Percentiles rank a stretch among this genome's conserved stretches.
phyloP scores from a whole-genome alignment of 2,113 vertebrate genomes.

The Microcebus ravelobensis region DNA sequence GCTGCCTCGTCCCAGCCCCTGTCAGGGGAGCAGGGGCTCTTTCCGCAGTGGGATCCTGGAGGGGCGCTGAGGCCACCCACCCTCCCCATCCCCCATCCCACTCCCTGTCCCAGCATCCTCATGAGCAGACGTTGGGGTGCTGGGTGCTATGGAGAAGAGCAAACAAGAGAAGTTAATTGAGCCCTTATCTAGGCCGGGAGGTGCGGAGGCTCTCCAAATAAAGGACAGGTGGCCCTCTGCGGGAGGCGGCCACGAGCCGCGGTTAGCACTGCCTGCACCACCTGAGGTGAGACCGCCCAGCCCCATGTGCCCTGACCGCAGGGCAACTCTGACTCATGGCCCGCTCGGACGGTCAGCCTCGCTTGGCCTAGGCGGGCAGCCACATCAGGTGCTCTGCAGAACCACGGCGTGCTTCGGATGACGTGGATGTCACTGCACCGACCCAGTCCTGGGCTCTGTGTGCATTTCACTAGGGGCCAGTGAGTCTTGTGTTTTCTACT shows the following conservation, averaged over 20 bases:
- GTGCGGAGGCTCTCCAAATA: constrained; percentile 64
- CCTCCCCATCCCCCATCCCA: background rate
- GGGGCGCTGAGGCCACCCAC: background rate
- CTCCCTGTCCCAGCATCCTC: background rate
- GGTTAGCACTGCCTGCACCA: background rate
- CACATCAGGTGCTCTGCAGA: constrained; percentile 29
- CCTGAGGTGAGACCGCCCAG: background rate
- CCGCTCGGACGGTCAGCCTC: background rate
- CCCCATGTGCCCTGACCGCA: background rate
- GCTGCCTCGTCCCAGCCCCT: background rate
- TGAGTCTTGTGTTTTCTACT: background rate
- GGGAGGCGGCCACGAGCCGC: background rate
- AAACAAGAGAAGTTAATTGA: constrained; percentile 34
- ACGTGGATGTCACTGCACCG: background rate
- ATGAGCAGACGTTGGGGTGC: background rate
- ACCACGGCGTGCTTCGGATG: background rate
- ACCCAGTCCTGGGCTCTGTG: background rate
- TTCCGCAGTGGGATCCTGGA: background rate
- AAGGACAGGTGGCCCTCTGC: constrained; percentile 46
- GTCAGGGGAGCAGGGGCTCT: background rate
- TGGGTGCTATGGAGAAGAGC: background rate
- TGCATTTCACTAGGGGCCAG: background rate
- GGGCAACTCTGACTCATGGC: background rate
- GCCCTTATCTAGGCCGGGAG: background rate
- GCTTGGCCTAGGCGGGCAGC: background rate